A percentile compares a stretch with the other conserved stretches of the same genome.
Evolutionary conservation across 2,113 vertebrate species (phyloP).

Genomic region (Nycticryphes semicollaris): DNA sequence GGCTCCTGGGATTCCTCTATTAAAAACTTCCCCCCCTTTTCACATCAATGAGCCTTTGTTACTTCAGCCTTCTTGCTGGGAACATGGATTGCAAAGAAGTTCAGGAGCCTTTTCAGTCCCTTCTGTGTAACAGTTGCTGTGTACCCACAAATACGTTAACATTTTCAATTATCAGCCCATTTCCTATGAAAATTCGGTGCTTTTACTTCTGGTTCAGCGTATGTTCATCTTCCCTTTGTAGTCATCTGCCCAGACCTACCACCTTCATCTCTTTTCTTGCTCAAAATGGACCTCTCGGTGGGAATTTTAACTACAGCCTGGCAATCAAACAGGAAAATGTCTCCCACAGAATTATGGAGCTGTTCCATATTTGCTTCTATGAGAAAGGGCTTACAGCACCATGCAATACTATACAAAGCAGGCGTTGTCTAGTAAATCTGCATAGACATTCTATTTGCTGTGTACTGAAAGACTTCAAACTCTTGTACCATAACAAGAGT

Average conservation of each 20-base stretch:
- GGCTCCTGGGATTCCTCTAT: slow-evolving; percentile 55
- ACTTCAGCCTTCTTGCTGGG: slow-evolving; percentile 33
- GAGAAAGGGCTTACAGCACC: slow-evolving; percentile 33
- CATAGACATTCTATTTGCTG: slow-evolving; percentile 10
- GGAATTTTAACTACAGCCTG: slow-evolving; percentile 2
- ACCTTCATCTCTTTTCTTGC: neutral
- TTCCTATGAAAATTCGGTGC: neutral
- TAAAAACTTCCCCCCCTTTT: slow-evolving; percentile 63
- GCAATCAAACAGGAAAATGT: slow-evolving; percentile 22
- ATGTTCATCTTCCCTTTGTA: neutral
- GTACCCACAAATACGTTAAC: neutral
- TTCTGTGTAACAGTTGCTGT: neutral
- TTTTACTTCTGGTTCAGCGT: neutral
- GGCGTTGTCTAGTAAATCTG: slow-evolving; percentile 31
- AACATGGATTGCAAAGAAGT: slow-evolving; percentile 7
- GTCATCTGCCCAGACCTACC: neutral
- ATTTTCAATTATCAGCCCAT: neutral
- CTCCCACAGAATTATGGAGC: slow-evolving; percentile 43
- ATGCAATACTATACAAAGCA: slow-evolving; percentile 15
- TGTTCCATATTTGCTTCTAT: slow-evolving; percentile 41
- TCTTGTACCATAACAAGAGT: neutral
- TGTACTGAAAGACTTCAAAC: neutral
- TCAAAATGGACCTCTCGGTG: neutral
- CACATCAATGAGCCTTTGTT: slow-evolving; percentile 63
- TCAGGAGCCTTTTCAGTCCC: slow-evolving; percentile 12